phyloP scores from a whole-genome alignment of 1,140 invertebrate species.

The Sycobia sp. region DNA sequence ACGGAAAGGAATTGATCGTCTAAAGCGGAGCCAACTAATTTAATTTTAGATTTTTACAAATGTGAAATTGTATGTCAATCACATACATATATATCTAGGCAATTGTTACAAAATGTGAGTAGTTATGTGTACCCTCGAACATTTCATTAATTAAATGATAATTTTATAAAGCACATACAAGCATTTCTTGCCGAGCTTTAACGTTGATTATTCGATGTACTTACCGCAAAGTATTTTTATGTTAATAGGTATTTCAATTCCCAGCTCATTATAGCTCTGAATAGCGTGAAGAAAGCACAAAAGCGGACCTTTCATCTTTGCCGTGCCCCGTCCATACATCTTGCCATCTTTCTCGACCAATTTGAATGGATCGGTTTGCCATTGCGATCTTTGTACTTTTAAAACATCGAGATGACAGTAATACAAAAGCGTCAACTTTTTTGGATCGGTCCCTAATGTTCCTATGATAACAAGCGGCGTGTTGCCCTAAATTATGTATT shows the following conservation, averaged over 20 bases:
- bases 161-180: too few relatives aligned
- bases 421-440: constrained; percentile 67
- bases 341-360: constrained; percentile 37
- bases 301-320: constrained; percentile 48
- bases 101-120: too few relatives aligned
- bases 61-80: too few relatives aligned
- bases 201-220: too few relatives aligned
- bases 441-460: constrained; percentile 62
- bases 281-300: constrained; percentile 44
- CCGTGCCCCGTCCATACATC: constrained; percentile 40
- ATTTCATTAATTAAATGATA: too few relatives aligned
- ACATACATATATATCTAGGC: too few relatives aligned
- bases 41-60: too few relatives aligned
- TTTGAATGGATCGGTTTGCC: constrained; percentile 43
- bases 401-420: constrained; percentile 75
- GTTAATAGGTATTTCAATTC: constrained; percentile 66
- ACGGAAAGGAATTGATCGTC: too few relatives aligned
- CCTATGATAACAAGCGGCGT: constrained; percentile 67
- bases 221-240: constrained; percentile 63
- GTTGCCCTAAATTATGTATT: constrained; percentile 44
- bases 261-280: constrained; percentile 61
- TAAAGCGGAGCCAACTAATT: too few relatives aligned
- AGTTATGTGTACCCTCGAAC: too few relatives aligned
- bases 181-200: too few relatives aligned
- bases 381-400: constrained; percentile 55